phyloP scores from a whole-genome alignment of 2,888 invertebrate genomes.

The Tipula helvola region DNA sequence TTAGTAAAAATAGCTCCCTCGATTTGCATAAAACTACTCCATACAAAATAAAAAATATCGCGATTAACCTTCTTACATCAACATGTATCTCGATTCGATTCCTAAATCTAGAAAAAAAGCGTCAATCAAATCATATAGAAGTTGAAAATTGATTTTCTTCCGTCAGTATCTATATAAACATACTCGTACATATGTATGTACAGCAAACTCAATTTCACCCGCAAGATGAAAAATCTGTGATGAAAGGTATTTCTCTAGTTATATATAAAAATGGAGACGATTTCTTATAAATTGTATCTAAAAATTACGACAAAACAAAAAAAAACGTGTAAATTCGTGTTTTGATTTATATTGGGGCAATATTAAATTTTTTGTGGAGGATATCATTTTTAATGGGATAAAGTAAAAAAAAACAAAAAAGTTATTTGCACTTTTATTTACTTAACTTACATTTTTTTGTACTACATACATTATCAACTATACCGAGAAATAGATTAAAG shows the following conservation, averaged over 20 bases:
- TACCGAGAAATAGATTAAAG: neutral
- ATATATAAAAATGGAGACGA: neutral
- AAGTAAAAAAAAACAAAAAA: neutral
- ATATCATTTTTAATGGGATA: slow-evolving; percentile 4
- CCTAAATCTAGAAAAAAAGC: no score
- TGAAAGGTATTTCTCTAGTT: neutral
- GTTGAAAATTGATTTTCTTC: neutral
- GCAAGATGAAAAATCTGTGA: neutral
- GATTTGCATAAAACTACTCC: no score
- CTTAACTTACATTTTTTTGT: neutral
- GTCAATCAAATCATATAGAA: no score
- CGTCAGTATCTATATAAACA: neutral
- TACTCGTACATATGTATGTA: no score
- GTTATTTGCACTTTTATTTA: neutral
- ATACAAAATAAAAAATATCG: no score
- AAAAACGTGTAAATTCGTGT: neutral
- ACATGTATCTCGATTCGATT: no score
- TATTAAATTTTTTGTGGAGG: neutral
- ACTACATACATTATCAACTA: neutral
- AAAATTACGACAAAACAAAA: neutral
- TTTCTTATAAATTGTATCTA: neutral
- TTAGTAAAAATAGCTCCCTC: no score
- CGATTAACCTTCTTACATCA: no score
- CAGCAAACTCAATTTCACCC: neutral
- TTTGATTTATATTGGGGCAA: slow-evolving; percentile 4